These are phyloP conservation scores for Orchesella cincta DNA, from an alignment of 1,140 invertebrate species.

Conservation along the genomic window DNA sequence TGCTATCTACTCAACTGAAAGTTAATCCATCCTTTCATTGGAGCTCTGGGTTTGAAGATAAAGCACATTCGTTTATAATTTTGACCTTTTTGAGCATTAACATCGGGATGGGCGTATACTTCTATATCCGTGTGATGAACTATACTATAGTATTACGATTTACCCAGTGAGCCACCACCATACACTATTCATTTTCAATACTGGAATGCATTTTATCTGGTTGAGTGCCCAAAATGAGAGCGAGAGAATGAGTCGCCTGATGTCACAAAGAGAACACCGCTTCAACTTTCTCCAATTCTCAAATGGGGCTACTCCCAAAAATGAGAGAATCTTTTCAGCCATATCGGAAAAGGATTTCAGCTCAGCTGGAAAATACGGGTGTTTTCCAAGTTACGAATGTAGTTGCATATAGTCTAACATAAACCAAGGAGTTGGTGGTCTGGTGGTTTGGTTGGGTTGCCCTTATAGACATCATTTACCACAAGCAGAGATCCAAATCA, in stretches of 20 bases:
- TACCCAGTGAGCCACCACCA: too few species aligned
- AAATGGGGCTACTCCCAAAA: not conserved
- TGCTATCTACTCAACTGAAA: too few species aligned
- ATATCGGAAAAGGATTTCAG: not conserved
- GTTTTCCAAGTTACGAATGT: not conserved
- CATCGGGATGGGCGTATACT: too few species aligned
- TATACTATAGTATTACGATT: too few species aligned
- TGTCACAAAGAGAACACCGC: not conserved
- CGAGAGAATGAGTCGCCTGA: not conserved
- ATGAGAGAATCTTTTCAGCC: not conserved
- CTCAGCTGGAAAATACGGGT: not conserved
- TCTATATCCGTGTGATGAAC: too few species aligned
- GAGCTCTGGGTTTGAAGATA: too few species aligned
- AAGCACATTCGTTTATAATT: too few species aligned
- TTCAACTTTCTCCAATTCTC: not conserved
- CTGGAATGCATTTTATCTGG: not conserved
- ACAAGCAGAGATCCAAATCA: not conserved
- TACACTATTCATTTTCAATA: too few species aligned
- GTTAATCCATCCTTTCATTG: too few species aligned
- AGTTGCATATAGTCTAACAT: not conserved
- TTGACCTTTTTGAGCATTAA: too few species aligned
- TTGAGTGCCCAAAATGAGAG: not conserved
- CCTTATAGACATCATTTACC: not conserved
- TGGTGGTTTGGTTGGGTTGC: too few species aligned
- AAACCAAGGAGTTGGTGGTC: too few species aligned